Evolutionary conservation across 2,888 invertebrate species (phyloP).

Genomic region (Dolichopus griseipennis): DNA sequence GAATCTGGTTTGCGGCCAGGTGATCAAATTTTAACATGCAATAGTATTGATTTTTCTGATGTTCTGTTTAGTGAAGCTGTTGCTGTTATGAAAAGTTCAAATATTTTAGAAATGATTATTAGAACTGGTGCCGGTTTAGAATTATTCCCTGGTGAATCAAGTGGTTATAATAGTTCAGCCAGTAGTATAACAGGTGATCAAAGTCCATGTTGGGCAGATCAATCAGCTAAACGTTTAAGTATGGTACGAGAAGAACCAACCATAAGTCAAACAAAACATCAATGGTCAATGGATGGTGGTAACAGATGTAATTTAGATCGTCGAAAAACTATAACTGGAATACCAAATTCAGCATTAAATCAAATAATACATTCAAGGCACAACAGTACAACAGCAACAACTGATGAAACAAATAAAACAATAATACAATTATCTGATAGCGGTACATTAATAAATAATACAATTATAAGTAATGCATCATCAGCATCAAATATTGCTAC

Average conservation of each 20-base stretch:
- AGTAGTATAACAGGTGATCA: slow-evolving; percentile 70
- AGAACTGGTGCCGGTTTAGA: slow-evolving; percentile 71
- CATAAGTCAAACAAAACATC: slow-evolving; percentile 17
- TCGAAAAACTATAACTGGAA: slow-evolving; percentile 39
- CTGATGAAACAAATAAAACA: slow-evolving; percentile 49
- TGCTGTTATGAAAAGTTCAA: slow-evolving; percentile 67
- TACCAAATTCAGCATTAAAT: slow-evolving; percentile 16
- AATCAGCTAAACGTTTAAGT: slow-evolving; percentile 54
- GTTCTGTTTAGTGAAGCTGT: slow-evolving; percentile 78
- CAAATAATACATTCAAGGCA: slow-evolving; percentile 18
- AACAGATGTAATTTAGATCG: slow-evolving; percentile 17
- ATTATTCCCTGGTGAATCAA: slow-evolving; percentile 71
- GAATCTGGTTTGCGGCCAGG: slow-evolving; percentile 82
- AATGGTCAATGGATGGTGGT: slow-evolving; percentile 8
- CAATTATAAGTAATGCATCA: slow-evolving; percentile 32
- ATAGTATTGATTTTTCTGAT: slow-evolving; percentile 68
- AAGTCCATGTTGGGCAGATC: slow-evolving; percentile 58
- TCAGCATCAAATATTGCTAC: slow-evolving; percentile 13
- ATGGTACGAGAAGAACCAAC: slow-evolving; percentile 60
- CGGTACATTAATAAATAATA: slow-evolving; percentile 62
- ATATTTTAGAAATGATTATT: slow-evolving; percentile 65
- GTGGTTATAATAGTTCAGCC: slow-evolving; percentile 77
- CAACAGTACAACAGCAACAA: slow-evolving; percentile 16
- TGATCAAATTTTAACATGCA: slow-evolving; percentile 85
- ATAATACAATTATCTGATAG: slow-evolving; percentile 64